phyloP scores from a whole-genome alignment of 2,888 invertebrate species.

The Hemaris fuciformis region DNA sequence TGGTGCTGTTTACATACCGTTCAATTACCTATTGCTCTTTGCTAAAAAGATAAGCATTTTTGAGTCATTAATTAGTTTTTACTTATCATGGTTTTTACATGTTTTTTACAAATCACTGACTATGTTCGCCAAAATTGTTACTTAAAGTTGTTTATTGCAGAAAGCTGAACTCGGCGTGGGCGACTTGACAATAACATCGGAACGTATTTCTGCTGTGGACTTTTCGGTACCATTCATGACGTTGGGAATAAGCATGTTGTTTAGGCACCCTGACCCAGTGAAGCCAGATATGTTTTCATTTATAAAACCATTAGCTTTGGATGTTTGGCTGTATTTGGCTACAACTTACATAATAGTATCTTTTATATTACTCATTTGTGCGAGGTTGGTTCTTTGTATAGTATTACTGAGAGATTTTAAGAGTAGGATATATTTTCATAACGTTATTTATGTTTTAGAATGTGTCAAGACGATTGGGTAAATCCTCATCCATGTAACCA shows the following conservation, averaged over 20 bases:
- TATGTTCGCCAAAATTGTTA: neutral
- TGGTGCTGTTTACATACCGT: too few species aligned
- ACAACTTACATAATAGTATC: constrained; percentile 92
- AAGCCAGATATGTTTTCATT: constrained; percentile 94
- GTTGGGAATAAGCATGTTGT: constrained; percentile 93
- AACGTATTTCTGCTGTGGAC: constrained; percentile 92
- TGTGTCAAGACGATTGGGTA: constrained; percentile 95
- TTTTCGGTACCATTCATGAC: constrained; percentile 99
- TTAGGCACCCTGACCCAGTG: constrained; percentile 87
- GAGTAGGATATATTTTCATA: neutral
- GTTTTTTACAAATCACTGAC: neutral
- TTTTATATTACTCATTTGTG: constrained; percentile 89
- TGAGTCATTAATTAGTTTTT: neutral
- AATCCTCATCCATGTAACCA: constrained; percentile 95
- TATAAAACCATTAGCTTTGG: constrained; percentile 89
- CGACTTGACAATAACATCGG: constrained; percentile 96
- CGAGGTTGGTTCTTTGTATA: constrained; percentile 77
- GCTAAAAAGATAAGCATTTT: neutral
- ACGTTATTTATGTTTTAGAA: constrained; percentile 71
- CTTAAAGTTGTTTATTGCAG: constrained; percentile 70
- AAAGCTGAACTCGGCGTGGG: constrained; percentile 96
- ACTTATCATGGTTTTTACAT: neutral
- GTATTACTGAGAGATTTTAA: neutral
- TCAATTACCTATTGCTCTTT: neutral
- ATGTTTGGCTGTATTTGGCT: constrained; percentile 94